A percentile compares a stretch with the other conserved stretches of the same genome.
phyloP scores from a whole-genome alignment of 2,113 vertebrate genomes.

The Pterocles burchelli region DNA sequence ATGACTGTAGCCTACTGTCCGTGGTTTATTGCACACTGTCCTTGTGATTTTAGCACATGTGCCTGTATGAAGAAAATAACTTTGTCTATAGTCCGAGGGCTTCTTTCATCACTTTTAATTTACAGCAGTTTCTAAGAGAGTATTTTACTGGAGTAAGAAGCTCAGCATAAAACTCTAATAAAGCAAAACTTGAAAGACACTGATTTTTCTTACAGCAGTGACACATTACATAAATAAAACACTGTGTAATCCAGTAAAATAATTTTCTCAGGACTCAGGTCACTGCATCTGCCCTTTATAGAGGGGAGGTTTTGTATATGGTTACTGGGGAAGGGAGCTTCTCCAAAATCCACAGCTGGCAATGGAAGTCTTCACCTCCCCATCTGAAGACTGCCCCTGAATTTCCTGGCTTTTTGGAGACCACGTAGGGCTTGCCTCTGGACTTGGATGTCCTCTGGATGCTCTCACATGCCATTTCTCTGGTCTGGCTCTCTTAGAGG shows the following conservation, averaged over 20 bases:
- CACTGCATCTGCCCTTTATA: background rate
- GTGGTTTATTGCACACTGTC: background rate
- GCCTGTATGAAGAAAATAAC: background rate
- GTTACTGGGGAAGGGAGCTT: background rate
- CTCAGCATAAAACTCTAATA: background rate
- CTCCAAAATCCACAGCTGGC: background rate
- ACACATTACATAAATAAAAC: background rate
- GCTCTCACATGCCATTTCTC: background rate
- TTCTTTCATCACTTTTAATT: background rate
- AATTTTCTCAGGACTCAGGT: background rate
- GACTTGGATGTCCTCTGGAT: background rate
- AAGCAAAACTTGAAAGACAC: background rate
- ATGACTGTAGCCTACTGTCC: background rate
- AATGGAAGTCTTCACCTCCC: background rate
- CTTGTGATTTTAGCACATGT: rapidly evolving
- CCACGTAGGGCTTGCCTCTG: background rate
- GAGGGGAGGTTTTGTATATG: background rate
- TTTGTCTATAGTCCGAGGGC: background rate
- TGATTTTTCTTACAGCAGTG: background rate
- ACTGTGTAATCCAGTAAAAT: background rate
- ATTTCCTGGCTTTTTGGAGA: background rate
- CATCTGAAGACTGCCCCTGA: background rate
- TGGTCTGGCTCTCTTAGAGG: background rate
- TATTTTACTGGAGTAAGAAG: background rate
- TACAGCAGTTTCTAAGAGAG: background rate